Percentiles rank a stretch among this genome's conserved stretches.
Evolutionary conservation across 2,888 invertebrate genomes (phyloP).

Genomic region (Adelognathus sp.): DNA sequence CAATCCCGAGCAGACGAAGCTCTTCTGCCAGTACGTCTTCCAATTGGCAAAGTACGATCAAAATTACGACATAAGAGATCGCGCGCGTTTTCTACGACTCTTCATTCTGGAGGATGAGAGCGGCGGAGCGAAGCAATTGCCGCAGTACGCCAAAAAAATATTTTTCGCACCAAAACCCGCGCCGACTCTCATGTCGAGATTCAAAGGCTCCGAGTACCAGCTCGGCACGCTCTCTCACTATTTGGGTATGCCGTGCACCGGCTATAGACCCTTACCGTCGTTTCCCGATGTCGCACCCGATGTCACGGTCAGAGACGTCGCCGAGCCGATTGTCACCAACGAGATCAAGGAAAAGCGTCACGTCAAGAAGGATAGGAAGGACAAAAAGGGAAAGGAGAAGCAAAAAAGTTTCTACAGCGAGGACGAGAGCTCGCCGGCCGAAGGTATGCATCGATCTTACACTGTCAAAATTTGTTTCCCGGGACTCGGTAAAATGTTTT

Average conservation of each 20-base stretch:
- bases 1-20: constrained; percentile 91
- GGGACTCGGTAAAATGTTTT: too few species aligned
- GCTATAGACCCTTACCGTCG: constrained; percentile 94
- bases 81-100: constrained; percentile 93
- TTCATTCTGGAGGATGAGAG: constrained; percentile 86
- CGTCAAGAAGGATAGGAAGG: constrained; percentile 73
- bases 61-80: constrained; percentile 98
- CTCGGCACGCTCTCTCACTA: constrained; percentile 98
- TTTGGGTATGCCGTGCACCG: constrained; percentile 91
- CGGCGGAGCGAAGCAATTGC: constrained; percentile 82
- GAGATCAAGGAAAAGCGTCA: constrained; percentile 72
- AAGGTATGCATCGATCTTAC: constrained; percentile 65
- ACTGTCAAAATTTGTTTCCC: too few species aligned
- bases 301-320: constrained; percentile 89
- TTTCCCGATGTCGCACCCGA: constrained; percentile 91
- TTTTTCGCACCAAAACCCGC: constrained; percentile 97
- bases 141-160: constrained; percentile 89
- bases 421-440: constrained; percentile 78
- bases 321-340: constrained; percentile 72
- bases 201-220: constrained; percentile 92
- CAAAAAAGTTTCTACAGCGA: constrained; percentile 85
- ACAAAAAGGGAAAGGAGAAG: constrained; percentile 81
- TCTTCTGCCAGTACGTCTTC: constrained; percentile 96
- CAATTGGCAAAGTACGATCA: constrained; percentile 97
- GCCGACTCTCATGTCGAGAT: constrained; percentile 93